Percentiles rank a stretch among this genome's conserved stretches.
Evolutionary conservation across 2,797 vertebrate species (phyloP).

Genomic region (Borostomias antarcticus): DNA sequence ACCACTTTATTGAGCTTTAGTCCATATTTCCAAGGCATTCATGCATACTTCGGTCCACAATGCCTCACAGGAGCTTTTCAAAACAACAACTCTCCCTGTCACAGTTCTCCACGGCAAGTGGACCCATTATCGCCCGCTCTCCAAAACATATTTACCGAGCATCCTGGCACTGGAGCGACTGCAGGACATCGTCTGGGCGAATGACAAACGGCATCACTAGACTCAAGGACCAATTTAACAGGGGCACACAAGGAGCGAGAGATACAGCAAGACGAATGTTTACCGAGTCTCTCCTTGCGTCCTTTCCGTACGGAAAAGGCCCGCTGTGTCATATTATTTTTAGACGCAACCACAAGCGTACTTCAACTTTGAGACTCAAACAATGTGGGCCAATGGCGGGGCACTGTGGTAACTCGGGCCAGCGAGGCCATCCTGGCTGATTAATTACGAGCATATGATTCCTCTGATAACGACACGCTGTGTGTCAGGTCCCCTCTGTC

Average conservation of each 20-base stretch:
- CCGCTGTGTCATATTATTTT: background rate
- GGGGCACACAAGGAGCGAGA: background rate
- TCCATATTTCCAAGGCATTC: background rate
- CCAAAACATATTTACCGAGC: background rate
- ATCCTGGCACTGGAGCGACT: background rate
- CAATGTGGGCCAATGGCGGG: background rate
- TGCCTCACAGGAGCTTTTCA: background rate
- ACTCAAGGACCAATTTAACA: background rate
- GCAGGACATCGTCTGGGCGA: background rate
- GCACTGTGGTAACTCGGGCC: background rate
- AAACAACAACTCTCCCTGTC: background rate
- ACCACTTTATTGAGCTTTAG: background rate
- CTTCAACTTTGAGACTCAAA: background rate
- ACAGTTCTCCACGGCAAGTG: background rate
- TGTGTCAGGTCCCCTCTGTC: background rate
- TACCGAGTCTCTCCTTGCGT: background rate
- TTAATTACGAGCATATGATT: background rate
- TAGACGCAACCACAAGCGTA: background rate
- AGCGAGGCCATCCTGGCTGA: background rate
- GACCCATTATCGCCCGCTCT: background rate
- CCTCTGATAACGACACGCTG: background rate
- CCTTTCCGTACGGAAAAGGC: background rate
- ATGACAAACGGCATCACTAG: background rate
- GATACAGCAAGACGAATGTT: background rate
- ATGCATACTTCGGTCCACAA: background rate